Percentiles rank a stretch among this genome's conserved stretches.
Evolutionary conservation across 2,113 vertebrate genomes (phyloP).

Genomic region (Xenopus borealis): DNA sequence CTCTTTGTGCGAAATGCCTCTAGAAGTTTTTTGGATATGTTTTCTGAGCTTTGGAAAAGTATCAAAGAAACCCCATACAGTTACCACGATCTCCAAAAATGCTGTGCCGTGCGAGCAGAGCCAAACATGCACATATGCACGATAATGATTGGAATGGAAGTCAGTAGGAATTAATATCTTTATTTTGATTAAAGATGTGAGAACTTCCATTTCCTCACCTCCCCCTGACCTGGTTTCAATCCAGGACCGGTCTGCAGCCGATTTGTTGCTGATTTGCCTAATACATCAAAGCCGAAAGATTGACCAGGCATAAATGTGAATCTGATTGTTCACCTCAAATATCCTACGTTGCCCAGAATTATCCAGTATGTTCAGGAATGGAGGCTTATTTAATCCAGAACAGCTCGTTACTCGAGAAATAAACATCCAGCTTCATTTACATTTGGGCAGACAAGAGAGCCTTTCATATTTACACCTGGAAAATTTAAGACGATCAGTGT

Average conservation of each 20-base stretch:
- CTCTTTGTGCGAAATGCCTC: conserved; percentile 19
- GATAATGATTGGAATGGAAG: conserved; percentile 37
- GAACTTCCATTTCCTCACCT: conserved; percentile 43
- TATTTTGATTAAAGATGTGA: conserved; percentile 47
- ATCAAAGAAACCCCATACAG: conserved; percentile 37
- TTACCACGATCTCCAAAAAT: conserved; percentile 33
- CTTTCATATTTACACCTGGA: too few species aligned
- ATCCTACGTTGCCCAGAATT: conserved; percentile 30
- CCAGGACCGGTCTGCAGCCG: conserved; percentile 41
- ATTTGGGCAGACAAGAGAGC: not conserved
- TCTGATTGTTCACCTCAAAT: conserved; percentile 47
- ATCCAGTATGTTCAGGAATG: conserved; percentile 14
- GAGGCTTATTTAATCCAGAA: conserved; percentile 13
- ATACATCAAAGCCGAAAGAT: conserved; percentile 37
- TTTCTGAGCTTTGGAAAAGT: conserved; percentile 28
- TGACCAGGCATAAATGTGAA: conserved; percentile 39
- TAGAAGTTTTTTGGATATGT: conserved; percentile 28
- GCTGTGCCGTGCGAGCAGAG: conserved; percentile 31
- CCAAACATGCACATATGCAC: conserved; percentile 38
- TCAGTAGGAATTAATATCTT: conserved; percentile 46
- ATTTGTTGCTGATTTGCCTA: conserved; percentile 45
- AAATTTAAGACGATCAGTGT: too few species aligned
- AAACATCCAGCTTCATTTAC: conserved; percentile 3
- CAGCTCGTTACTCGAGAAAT: conserved; percentile 1
- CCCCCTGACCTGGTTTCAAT: conserved; percentile 43